Base-by-base conservation (phyloP, 2,113 vertebrate species). In the Brachypteracias leptosomus region DNA sequence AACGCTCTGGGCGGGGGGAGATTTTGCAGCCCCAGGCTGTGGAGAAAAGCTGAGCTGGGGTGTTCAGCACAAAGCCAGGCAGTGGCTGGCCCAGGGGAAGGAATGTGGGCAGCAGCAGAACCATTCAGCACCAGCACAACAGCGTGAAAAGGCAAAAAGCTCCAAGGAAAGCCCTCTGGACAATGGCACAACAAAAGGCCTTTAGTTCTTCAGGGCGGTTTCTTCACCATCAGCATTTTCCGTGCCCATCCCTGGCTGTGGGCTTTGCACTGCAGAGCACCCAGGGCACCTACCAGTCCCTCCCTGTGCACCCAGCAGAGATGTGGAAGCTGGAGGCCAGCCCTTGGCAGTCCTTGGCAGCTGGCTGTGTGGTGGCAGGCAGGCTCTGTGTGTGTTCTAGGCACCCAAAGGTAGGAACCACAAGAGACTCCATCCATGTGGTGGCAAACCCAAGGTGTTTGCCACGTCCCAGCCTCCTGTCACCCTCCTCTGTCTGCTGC, bases 51-150 rank as follows among this genome's bases (percentile, higher is more conserved):
- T 97, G 95, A 97, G 95, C 93, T 95, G 91, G 94, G 90, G 65
- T 15, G 84, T 96, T 95, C 77, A 83, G 66, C 90, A 96, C 94
- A 97, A 97, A 96, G 96, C 88, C 61, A 17, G 77, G 84, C 88
- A 92, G 85, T 10, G 86, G 82, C 88, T 90, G 91, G 72, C 26
- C 6, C 26, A 78, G 82, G 71, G 91, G 91, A 91, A 97, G 92
- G 96, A 97, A 97, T 96, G 96, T 95, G 78, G 94, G 90, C 96
- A 94, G 95, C 97, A 96, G 95, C 96, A 96, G 94, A 95, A 94
- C 90, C 86, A 95, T 95, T 97, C 95, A 94, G 87, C 75, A 40
- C 87, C 66, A 7, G 57, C 75, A 89, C 66, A 86, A 52, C 93
- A 84, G 96, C 35, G 4, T 92, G 93, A 95, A 96, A 96, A 96